Conservation (phyloP, 2,113 vertebrate species). For the Actenoides lindsayi region DNA sequence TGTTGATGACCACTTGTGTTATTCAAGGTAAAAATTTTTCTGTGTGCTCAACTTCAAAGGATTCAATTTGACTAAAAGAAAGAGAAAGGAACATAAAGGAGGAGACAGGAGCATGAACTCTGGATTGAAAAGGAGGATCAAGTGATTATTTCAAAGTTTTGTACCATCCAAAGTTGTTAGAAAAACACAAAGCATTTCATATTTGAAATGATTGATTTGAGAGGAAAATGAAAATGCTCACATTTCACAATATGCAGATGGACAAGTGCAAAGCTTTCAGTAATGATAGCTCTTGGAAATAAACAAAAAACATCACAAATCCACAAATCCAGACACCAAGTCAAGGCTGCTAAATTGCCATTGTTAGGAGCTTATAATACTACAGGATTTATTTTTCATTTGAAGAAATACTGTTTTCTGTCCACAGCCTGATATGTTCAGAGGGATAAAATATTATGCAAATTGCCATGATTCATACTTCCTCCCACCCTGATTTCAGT, state of each 20-base stretch:
- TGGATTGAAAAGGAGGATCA: slow-evolving; percentile 59
- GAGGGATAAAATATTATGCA: not conserved
- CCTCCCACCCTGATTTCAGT: not conserved
- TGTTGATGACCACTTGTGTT: slow-evolving; percentile 56
- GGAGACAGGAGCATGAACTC: slow-evolving; percentile 31
- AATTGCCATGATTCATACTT: not conserved
- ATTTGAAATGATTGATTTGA: slow-evolving; percentile 35
- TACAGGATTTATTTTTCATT: slow-evolving; percentile 33
- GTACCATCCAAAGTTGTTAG: slow-evolving; percentile 46
- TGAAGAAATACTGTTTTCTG: slow-evolving; percentile 34
- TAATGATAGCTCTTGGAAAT: slow-evolving; percentile 30
- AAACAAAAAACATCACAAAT: slow-evolving; percentile 2
- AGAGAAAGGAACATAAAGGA: not conserved
- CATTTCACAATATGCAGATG: slow-evolving; percentile 28
- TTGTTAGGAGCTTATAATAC: not conserved
- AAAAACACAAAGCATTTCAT: slow-evolving; percentile 57
- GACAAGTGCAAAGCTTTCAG: slow-evolving; percentile 39
- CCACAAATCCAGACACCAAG: not conserved
- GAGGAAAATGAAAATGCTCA: slow-evolving; percentile 21
- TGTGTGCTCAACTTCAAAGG: slow-evolving; percentile 30
- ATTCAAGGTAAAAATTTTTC: slow-evolving; percentile 53
- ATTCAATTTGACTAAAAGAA: slow-evolving; percentile 21
- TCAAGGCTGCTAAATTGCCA: slow-evolving; percentile 8
- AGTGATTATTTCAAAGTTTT: slow-evolving; percentile 65
- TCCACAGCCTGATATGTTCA: not conserved